Conservation (phyloP, 2,113 vertebrate species). For the Sporophila hypoxantha region DNA sequence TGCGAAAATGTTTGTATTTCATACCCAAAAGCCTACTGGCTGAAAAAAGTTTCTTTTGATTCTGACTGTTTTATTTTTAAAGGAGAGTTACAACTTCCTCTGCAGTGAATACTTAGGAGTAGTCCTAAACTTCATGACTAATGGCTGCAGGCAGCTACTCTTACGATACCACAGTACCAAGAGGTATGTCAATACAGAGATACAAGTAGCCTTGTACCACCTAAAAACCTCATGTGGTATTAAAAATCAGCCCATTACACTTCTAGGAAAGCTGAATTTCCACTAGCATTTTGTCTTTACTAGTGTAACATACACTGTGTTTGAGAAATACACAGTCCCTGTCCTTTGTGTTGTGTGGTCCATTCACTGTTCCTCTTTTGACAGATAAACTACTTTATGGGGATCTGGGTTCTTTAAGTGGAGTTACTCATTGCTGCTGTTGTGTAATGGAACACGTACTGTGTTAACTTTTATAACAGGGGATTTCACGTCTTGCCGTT, state of each 20-base stretch:
- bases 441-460: background rate
- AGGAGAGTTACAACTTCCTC: background rate
- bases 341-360: background rate
- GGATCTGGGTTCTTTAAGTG: background rate
- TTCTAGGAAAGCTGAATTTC: background rate
- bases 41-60: background rate
- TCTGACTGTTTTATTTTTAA: background rate
- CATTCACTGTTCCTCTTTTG: background rate
- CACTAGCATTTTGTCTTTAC: background rate
- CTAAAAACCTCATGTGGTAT: background rate
- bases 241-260: background rate
- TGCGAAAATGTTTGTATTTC: background rate
- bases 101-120: background rate
- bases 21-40: background rate
- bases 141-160: constrained; percentile 54
- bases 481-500: constrained; percentile 15
- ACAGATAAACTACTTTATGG: background rate
- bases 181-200: background rate
- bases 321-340: background rate
- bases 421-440: constrained; percentile 15
- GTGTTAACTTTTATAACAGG: background rate
- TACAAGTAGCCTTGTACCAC: background rate
- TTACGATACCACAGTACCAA: background rate
- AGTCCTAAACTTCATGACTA: background rate
- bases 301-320: background rate